Conservation (phyloP, 2,797 vertebrate species). For the Anguilla obscura region DNA sequence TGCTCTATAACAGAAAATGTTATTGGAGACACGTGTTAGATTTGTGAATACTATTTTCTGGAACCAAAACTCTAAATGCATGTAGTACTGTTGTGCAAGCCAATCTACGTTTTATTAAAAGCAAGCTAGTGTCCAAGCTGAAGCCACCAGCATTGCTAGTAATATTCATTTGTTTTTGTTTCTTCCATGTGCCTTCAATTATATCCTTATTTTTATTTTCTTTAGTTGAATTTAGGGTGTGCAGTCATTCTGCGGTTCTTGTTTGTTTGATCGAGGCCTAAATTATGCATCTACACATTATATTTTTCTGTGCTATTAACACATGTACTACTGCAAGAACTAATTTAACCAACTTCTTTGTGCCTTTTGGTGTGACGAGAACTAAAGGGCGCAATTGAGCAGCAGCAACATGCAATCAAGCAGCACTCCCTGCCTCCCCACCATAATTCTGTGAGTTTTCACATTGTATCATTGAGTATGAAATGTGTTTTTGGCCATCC, state of each 20-base stretch:
- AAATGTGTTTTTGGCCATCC: neutral
- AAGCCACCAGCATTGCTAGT: neutral
- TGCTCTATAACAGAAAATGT: neutral
- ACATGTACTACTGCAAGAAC: neutral
- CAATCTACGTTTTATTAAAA: neutral
- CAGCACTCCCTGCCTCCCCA: neutral
- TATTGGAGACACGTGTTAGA: neutral
- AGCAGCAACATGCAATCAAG: constrained; percentile 3
- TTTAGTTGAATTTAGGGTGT: neutral
- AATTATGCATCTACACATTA: neutral
- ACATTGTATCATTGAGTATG: neutral
- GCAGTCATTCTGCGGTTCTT: neutral
- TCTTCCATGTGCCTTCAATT: neutral
- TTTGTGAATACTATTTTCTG: neutral
- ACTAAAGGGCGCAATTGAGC: neutral
- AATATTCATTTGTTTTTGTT: neutral
- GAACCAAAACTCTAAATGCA: neutral
- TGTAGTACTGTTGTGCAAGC: neutral
- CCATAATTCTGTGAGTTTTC: neutral
- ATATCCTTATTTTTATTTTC: neutral
- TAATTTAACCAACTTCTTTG: neutral
- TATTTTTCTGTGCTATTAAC: neutral
- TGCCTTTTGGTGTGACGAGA: neutral
- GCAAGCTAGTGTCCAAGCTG: neutral
- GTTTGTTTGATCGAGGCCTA: neutral